Percentiles rank a stretch among this genome's conserved stretches.
phyloP scores from a whole-genome alignment of 2,797 vertebrate genomes.

The Enteromius fasciolatus region DNA sequence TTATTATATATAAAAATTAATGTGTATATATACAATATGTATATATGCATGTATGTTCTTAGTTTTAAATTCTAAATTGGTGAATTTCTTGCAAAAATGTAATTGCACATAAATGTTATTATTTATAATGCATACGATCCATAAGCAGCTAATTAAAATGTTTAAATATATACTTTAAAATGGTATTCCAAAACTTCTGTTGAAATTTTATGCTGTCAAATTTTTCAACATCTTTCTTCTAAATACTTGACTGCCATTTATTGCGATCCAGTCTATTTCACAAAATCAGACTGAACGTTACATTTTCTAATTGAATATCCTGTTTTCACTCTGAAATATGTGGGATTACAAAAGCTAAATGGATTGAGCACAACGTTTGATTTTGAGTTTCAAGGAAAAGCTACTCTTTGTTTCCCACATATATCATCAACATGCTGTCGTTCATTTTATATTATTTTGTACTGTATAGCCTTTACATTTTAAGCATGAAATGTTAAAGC shows the following conservation, averaged over 20 bases:
- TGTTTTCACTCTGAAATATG: not conserved
- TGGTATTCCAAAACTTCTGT: not conserved
- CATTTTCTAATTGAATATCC: not conserved
- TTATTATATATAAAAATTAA: no score
- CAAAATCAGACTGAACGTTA: not conserved
- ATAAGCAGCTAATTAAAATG: not conserved
- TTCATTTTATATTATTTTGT: constrained; percentile 8
- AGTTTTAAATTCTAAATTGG: not conserved
- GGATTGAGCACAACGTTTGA: not conserved
- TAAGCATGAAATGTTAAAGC: not conserved
- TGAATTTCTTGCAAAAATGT: not conserved
- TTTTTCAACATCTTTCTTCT: not conserved
- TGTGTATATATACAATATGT: no score
- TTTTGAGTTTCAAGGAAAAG: constrained; percentile 1
- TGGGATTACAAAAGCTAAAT: not conserved
- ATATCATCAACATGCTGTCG: not conserved
- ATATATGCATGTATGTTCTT: no score
- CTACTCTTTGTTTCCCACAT: constrained; percentile 25
- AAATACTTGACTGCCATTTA: not conserved
- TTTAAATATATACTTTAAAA: not conserved
- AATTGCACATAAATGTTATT: not conserved
- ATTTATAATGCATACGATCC: not conserved
- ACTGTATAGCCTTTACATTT: not conserved
- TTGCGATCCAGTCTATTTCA: not conserved
- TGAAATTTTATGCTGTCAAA: not conserved